Percentiles rank a stretch among this genome's conserved stretches.
Conservation (phyloP, 1,140 invertebrate genomes). For the Gryllus bimaculatus region DNA sequence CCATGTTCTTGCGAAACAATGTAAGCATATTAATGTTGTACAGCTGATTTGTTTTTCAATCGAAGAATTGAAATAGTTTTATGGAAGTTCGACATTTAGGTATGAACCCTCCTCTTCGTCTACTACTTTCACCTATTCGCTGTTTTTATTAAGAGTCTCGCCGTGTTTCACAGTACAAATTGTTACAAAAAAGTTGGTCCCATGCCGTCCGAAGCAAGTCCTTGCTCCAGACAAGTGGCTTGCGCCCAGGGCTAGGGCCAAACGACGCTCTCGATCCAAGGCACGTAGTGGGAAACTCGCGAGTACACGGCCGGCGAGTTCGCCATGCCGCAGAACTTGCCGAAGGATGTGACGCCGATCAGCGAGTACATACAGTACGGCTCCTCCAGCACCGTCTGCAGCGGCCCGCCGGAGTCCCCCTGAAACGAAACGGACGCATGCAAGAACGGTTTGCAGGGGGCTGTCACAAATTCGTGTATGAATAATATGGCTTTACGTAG, state of each 20-base stretch:
- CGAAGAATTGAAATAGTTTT: not conserved
- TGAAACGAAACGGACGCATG: conserved; percentile 27
- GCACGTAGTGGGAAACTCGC: conserved; percentile 35
- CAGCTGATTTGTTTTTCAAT: too few relatives aligned
- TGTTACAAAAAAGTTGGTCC: not conserved
- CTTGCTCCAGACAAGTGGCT: not conserved
- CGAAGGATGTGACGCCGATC: conserved; percentile 53
- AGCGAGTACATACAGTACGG: conserved; percentile 45
- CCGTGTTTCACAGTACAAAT: not conserved
- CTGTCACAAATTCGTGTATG: not conserved
- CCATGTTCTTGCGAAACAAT: too few relatives aligned
- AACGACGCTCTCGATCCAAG: conserved; percentile 39
- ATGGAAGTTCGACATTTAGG: not conserved
- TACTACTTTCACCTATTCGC: not conserved
- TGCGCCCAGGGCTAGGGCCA: conserved; percentile 25
- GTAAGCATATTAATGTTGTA: too few relatives aligned
- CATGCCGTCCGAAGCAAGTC: not conserved
- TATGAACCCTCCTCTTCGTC: not conserved
- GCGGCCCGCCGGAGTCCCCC: conserved; percentile 55
- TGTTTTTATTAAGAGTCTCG: not conserved
- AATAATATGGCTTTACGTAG: too few relatives aligned
- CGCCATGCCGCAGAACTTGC: conserved; percentile 31
- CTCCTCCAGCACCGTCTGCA: conserved; percentile 38
- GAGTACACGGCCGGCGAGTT: conserved; percentile 40
- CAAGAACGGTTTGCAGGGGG: not conserved